Conservation (phyloP, 2,888 invertebrate genomes). For the Sphaeridia pumilis region DNA sequence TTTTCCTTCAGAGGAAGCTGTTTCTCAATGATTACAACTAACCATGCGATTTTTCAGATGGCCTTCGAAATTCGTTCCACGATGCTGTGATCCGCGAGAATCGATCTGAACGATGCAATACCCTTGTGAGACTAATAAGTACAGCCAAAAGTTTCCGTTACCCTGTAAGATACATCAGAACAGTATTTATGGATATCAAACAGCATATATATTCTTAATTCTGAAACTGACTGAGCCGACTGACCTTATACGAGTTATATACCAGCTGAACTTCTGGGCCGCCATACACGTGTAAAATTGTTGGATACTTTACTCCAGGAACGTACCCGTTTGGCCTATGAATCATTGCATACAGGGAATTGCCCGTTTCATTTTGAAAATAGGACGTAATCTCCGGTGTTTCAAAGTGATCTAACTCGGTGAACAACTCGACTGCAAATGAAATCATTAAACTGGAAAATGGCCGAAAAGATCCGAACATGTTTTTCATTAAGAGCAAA, state of each 20-base stretch:
- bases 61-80: constrained; percentile 84
- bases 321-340: constrained; percentile 63
- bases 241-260: constrained; percentile 83
- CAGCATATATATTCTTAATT: background rate
- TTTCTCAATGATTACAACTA: constrained; percentile 24
- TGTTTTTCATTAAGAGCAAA: background rate
- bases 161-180: constrained; percentile 47
- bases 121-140: constrained; percentile 88
- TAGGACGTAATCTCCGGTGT: constrained; percentile 28
- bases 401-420: constrained; percentile 8
- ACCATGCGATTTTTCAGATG: constrained; percentile 76
- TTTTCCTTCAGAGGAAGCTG: background rate
- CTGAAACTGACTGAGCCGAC: constrained; percentile 16
- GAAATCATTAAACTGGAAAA: background rate
- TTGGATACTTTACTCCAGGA: constrained; percentile 64
- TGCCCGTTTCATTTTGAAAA: constrained; percentile 42
- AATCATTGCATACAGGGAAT: constrained; percentile 71
- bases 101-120: constrained; percentile 94
- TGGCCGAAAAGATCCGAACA: background rate
- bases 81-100: constrained; percentile 85
- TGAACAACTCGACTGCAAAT: constrained; percentile 7
- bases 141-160: constrained; percentile 79
- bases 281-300: constrained; percentile 92
- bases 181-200: background rate
- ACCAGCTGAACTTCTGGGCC: constrained; percentile 98